phyloP scores from a whole-genome alignment of 1,140 invertebrate genomes.

The Neodiprion pinetum region DNA sequence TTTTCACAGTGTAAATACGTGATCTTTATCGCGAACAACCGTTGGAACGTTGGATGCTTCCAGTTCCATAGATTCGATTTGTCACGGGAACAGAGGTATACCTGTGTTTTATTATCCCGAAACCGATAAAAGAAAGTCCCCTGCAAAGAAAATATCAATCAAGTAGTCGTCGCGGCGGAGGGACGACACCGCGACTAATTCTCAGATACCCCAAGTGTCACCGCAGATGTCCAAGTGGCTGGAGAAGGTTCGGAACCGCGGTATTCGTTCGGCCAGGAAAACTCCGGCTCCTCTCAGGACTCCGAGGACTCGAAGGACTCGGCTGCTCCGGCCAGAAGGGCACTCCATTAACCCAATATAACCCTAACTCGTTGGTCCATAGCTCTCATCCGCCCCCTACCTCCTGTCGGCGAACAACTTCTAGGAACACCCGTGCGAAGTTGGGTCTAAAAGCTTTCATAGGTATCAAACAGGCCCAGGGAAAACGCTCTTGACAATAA shows the following conservation, averaged over 20 bases:
- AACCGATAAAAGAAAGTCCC: background rate
- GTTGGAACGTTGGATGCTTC: no score
- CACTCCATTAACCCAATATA: constrained; percentile 32
- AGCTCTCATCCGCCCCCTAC: constrained; percentile 1
- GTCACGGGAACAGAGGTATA: no score
- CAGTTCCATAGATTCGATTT: no score
- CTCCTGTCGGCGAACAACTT: constrained; percentile 7
- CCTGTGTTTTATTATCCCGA: no score
- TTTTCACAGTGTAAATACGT: no score
- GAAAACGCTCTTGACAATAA: constrained; percentile 4
- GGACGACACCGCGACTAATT: constrained; percentile 4
- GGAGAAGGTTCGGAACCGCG: background rate
- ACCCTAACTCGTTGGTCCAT: constrained; percentile 13
- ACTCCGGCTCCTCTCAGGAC: background rate
- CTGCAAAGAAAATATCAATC: constrained; percentile 2
- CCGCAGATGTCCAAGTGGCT: background rate
- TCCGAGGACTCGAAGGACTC: background rate
- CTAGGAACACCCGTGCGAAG: constrained; percentile 14
- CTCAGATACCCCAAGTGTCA: background rate
- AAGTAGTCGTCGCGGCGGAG: background rate
- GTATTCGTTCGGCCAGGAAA: background rate
- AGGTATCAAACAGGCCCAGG: constrained; percentile 3
- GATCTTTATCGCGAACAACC: no score
- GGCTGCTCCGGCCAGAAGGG: background rate
- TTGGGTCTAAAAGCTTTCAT: constrained; percentile 25